Evolutionary conservation across 2,797 vertebrate species (phyloP).

Genomic region (Somateria mollissima): DNA sequence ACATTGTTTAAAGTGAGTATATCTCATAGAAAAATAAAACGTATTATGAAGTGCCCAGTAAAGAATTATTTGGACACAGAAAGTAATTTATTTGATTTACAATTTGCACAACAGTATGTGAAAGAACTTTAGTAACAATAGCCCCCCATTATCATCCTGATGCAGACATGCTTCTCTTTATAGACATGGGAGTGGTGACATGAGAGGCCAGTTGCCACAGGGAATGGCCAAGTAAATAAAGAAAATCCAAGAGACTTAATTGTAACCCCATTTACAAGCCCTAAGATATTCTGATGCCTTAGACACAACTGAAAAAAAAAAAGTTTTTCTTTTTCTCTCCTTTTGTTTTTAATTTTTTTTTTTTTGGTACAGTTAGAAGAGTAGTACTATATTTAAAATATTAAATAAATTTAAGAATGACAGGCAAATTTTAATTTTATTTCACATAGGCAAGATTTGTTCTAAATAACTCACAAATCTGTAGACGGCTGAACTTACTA

Average conservation of each 20-base stretch:
- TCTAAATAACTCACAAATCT: background rate
- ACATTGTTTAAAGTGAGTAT: fast-evolving
- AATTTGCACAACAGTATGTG: background rate
- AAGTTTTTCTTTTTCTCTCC: background rate
- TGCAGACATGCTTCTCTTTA: background rate
- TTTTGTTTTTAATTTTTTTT: no score
- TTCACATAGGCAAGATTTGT: background rate
- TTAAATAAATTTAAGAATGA: background rate
- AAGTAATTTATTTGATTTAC: background rate
- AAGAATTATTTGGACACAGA: background rate
- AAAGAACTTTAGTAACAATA: background rate
- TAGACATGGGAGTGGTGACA: background rate
- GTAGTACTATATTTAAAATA: background rate
- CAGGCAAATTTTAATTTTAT: background rate
- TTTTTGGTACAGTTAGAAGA: background rate
- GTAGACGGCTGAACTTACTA: background rate
- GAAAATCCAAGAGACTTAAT: background rate
- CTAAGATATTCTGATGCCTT: background rate
- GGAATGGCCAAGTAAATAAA: background rate
- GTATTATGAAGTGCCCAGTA: fast-evolving
- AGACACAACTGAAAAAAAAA: background rate
- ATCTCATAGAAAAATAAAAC: background rate
- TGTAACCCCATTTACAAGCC: background rate
- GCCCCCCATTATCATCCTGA: background rate
- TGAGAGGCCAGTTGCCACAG: background rate